phyloP scores from a whole-genome alignment of 1,140 invertebrate genomes.

The Chionoecetes opilio region DNA sequence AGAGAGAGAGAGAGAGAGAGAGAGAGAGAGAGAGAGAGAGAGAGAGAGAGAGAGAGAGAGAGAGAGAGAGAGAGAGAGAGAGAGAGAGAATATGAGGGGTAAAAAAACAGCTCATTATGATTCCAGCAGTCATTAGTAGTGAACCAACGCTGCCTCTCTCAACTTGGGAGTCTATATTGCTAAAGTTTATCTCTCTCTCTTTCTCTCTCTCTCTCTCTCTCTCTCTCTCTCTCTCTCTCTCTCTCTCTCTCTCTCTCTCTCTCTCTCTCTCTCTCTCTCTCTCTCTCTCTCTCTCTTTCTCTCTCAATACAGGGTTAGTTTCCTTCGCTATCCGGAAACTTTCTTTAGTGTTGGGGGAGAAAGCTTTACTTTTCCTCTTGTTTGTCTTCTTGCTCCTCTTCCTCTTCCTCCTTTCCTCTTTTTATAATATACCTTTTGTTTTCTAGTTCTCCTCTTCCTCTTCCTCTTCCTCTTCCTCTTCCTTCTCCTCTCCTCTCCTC shows the following conservation, averaged over 20 bases:
- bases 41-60: constrained; percentile 8
- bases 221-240: constrained; percentile 15
- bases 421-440: no score
- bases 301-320: not conserved
- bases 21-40: no score
- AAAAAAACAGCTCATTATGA: not conserved
- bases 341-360: no score
- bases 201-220: constrained; percentile 22
- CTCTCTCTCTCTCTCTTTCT: no score
- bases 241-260: constrained; percentile 7
- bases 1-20: no score
- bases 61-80: not conserved
- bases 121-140: not conserved
- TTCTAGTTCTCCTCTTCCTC: not conserved
- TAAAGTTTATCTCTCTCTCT: constrained; percentile 33
- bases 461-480: not conserved
- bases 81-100: not conserved
- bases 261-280: not conserved
- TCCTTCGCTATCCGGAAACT: not conserved
- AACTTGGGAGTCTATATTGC: not conserved
- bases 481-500: not conserved
- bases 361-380: not conserved
- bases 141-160: not conserved
- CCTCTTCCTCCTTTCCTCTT: not conserved
- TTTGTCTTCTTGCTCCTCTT: not conserved